Percentiles rank a stretch among this genome's conserved stretches.
These are phyloP conservation scores for Mionectes macconnelli DNA, from an alignment of 2,113 vertebrate genomes.

Conservation along the genomic window DNA sequence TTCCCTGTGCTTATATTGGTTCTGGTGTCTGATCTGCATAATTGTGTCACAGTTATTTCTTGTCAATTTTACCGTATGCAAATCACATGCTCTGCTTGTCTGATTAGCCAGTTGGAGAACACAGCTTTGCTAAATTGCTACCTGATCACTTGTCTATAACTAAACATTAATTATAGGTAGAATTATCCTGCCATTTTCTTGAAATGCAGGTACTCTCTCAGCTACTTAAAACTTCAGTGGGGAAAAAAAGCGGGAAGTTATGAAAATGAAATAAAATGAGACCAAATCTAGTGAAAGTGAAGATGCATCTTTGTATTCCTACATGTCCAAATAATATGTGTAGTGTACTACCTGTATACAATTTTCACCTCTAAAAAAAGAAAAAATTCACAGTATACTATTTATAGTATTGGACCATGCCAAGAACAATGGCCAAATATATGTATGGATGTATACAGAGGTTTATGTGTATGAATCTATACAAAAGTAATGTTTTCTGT, in stretches of 20 bases:
- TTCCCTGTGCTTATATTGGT: neutral
- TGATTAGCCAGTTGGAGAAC: neutral
- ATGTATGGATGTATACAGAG: neutral
- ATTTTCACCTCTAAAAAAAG: neutral
- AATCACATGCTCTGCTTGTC: constrained; percentile 8
- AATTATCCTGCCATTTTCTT: neutral
- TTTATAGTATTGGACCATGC: neutral
- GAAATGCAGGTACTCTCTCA: neutral
- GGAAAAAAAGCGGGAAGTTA: neutral
- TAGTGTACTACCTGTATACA: accelerated
- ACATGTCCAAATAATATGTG: neutral
- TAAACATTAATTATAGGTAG: constrained; percentile 7
- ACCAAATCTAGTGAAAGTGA: neutral
- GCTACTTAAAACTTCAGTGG: neutral
- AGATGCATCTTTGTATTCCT: neutral
- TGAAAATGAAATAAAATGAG: neutral
- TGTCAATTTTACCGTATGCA: constrained; percentile 22
- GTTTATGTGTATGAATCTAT: neutral
- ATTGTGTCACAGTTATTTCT: neutral
- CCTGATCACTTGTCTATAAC: neutral
- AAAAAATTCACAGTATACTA: neutral
- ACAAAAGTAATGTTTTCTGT: neutral
- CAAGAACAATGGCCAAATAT: neutral
- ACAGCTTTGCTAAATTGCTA: neutral
- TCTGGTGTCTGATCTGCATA: constrained; percentile 30